Base-by-base conservation (phyloP, 1,140 invertebrate genomes). In the Belonocnema kinseyi region DNA sequence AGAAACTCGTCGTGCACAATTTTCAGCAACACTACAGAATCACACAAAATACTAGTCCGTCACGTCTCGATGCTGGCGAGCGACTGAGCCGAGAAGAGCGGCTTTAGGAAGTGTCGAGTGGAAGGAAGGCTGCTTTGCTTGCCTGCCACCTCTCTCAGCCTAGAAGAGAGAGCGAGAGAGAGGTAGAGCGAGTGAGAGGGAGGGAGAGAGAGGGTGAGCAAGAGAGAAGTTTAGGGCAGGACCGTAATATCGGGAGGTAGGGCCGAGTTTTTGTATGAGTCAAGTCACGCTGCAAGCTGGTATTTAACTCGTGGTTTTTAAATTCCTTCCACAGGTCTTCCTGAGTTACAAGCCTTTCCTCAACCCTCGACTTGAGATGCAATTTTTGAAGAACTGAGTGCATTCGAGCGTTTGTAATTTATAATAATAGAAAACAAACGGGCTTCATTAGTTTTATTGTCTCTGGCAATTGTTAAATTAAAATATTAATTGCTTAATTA, bases 21-120 rank as follows among this genome's bases (percentile, higher is more conserved):
- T 73, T 46, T 70, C 40, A 26, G 51, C 61, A 66, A 66, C 61
- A 75, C 77, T 52, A 82, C 58, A 78, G 70, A 21, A 58, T 79
- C 73, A 71, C 56, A 80, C 72, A 17, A 72, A 26, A 70, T 78
- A 19, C 19, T 73, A 74, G 33, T 81, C 80, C 81, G 73, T 77
- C 82, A 19, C 80, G 73, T 79, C 54, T 83, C 81, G 84, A 80
- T 79, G 84, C 83, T 88, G 81, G 77, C 83, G 85, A 89, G 85
- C 88, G 86, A 90, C 89, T 90, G 17, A 58, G 77, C 73, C 17
- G 76, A 76, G 66, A 76, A 75, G 73, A 74, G 76, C 80, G 77
- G 77, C 76, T 80, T 80, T 83, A 85, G 86, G 85, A 86, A 86
- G 81, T 84, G 84, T 79, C 82, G 84, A 82, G 80, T 82, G 80